These are phyloP conservation scores for Mionectes olivaceus DNA, from an alignment of 2,797 vertebrate species.

Conservation along the genomic window DNA sequence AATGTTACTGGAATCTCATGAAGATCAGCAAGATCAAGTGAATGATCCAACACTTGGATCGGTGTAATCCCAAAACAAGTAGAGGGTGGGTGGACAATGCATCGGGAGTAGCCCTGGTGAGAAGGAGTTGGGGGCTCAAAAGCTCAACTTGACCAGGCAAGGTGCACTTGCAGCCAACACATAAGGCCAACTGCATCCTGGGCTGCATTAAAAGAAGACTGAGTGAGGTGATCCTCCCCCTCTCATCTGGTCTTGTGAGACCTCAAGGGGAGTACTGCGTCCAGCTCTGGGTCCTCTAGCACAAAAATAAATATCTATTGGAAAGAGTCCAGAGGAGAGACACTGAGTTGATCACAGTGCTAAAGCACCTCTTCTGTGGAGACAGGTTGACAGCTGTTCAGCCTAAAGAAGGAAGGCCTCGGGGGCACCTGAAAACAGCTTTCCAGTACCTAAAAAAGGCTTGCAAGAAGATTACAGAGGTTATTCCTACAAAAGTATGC, in stretches of 20 bases:
- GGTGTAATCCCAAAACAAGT: background rate
- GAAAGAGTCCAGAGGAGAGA: background rate
- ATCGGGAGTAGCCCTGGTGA: background rate
- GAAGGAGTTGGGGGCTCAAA: background rate
- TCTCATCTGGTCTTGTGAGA: background rate
- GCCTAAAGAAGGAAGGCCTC: background rate
- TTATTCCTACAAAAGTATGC: too few relatives aligned
- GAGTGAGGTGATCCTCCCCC: background rate
- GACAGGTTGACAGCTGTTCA: background rate
- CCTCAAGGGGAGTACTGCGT: fast-evolving
- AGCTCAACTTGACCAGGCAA: background rate
- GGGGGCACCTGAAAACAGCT: background rate
- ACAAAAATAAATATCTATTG: background rate
- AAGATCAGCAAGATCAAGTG: background rate
- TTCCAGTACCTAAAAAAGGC: background rate
- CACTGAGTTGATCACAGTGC: background rate
- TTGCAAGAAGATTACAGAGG: background rate
- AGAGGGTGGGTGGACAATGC: background rate
- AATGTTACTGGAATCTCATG: background rate
- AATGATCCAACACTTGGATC: background rate
- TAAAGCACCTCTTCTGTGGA: background rate
- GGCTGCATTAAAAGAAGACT: too few relatives aligned
- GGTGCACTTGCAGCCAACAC: background rate
- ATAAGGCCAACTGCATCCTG: background rate
- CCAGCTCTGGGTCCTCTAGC: background rate